Evolutionary conservation across 2,113 vertebrate species (phyloP).

Genomic region (Dasyornis broadbenti): DNA sequence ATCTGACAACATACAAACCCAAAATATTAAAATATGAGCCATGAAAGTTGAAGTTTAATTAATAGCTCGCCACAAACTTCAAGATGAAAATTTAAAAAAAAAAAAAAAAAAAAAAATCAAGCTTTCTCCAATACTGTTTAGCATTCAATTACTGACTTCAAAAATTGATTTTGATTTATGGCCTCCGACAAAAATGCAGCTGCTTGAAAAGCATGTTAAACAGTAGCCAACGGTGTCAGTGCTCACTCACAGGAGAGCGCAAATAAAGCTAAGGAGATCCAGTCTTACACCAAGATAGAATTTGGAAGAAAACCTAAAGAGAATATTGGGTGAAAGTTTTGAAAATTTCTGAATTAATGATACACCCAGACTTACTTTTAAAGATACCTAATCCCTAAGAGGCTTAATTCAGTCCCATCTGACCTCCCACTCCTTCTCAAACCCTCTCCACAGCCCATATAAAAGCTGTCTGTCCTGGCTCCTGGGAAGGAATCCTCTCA

Average conservation of each 20-base stretch:
- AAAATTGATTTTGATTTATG: neutral
- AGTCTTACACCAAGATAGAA: neutral
- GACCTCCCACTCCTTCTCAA: neutral
- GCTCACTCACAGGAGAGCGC: neutral
- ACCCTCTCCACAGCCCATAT: neutral
- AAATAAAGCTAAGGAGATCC: neutral
- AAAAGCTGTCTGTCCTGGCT: neutral
- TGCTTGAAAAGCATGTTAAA: neutral
- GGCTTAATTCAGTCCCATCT: neutral
- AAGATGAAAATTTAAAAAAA: neutral
- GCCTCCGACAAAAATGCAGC: neutral
- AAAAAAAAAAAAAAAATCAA: neutral
- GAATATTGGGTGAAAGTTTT: neutral
- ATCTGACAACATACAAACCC: accelerated
- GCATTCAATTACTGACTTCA: neutral
- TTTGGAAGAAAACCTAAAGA: neutral
- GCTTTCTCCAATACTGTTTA: neutral
- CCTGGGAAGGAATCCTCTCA: neutral
- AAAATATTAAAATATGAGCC: neutral
- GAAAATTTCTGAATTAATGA: neutral
- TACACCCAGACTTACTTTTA: neutral
- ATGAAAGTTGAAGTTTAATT: neutral
- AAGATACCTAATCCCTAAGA: neutral
- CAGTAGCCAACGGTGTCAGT: neutral
- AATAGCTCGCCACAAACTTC: neutral